Evolutionary conservation across 2,888 invertebrate species (phyloP), one percentile per base, ranked within the genome.

Genomic region (Nebria brevicollis): DNA sequence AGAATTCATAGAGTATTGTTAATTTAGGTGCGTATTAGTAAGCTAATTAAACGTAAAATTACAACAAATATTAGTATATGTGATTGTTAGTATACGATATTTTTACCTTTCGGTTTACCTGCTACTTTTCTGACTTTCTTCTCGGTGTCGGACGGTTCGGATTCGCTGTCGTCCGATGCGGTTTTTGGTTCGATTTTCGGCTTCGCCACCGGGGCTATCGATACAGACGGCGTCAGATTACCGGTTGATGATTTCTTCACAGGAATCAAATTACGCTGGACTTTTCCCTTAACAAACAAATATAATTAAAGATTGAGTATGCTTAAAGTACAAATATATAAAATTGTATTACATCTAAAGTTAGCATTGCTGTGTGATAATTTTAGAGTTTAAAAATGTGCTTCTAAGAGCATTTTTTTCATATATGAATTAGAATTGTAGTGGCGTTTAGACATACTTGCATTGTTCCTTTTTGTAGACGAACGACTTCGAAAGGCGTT

Each of bases 191-290:
- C 82, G 6, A 85, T 84, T 41, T 85, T 84, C 54, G 54, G 54
- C 78, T 87, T 88, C 66, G 87, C 86, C 6, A 90, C 90, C 0
- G 91, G 90, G 1, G 90, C 90, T 82, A 91, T 91, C 81, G 90
- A 90, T 13, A 91, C 90, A 4, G 90, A 90, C 4, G 91, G 90
- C 5, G 90, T 90, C 75, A 91, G 84, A 84, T 90, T 87, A 7
- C 87, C 86, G 66, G 82, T 76, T 10, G 86, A 84, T 10, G 84
- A 83, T 82, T 84, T 85, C 75, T 84, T 85, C 20, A 83, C 77
- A 6, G 84, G 79, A 15, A 85, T 81, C 13, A 85, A 73, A 81
- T 82, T 83, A 70, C 83, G 74, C 42, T 65, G 81, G 8, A 81
- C 66, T 73, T 81, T 81, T 10, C 81, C 81, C 81, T 81, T 26